Conservation (phyloP, 2,888 invertebrate genomes). For the Luperina nickerlii region DNA sequence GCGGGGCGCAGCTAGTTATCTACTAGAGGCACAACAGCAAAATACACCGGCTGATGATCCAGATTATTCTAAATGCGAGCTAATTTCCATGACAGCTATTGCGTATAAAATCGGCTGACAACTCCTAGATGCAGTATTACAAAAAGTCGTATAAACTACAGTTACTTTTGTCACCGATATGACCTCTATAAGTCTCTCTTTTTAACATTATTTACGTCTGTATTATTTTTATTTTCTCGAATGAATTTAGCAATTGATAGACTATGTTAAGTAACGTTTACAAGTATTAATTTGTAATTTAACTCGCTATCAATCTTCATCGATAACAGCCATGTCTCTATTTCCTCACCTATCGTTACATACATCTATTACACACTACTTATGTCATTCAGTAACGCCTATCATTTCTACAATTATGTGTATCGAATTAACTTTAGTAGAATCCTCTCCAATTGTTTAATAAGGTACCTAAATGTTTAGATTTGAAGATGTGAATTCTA, state of each 20-base stretch:
- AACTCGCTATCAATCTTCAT: slow-evolving; percentile 42
- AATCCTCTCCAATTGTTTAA: slow-evolving; percentile 39
- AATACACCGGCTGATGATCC: slow-evolving; percentile 7
- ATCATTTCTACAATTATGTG: slow-evolving; percentile 41
- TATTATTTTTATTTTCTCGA: slow-evolving; percentile 31
- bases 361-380: slow-evolving; percentile 55
- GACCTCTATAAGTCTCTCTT: slow-evolving; percentile 32
- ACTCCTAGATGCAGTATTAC: slow-evolving; percentile 5
- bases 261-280: slow-evolving; percentile 35
- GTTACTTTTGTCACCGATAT: slow-evolving; percentile 32
- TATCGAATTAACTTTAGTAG: slow-evolving; percentile 40
- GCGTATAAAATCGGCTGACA: slow-evolving; percentile 33
- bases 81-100: slow-evolving; percentile 12
- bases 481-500: slow-evolving; percentile 15
- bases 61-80: slow-evolving; percentile 21
- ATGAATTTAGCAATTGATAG: slow-evolving; percentile 31
- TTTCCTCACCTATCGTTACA: slow-evolving; percentile 52
- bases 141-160: slow-evolving; percentile 31
- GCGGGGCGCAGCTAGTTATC: too few species aligned
- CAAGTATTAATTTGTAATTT: slow-evolving; percentile 54
- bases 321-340: slow-evolving; percentile 26
- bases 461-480: slow-evolving; percentile 24
- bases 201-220: slow-evolving; percentile 8
- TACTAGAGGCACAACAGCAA: neutral
- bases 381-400: slow-evolving; percentile 56